A percentile compares a stretch with the other conserved stretches of the same genome.
phyloP scores from a whole-genome alignment of 1,140 invertebrate genomes.

The Anastrepha ludens region DNA sequence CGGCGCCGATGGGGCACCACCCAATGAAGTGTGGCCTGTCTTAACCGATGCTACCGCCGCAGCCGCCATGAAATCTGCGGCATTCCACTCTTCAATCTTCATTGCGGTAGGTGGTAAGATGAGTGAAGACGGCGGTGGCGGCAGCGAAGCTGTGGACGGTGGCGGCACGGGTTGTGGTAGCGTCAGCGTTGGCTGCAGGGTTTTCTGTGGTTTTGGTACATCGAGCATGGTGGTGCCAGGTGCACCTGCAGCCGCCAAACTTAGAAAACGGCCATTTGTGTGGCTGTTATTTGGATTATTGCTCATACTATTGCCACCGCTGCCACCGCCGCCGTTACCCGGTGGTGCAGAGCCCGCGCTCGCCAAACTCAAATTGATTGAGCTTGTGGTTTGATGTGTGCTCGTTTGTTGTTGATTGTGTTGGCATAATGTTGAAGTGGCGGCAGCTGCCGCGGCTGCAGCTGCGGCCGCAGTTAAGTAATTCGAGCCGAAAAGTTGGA shows the following conservation, averaged over 20 bases:
- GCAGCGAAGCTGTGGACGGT: conserved; percentile 55
- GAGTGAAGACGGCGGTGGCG: conserved; percentile 62
- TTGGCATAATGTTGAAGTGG: conserved; percentile 68
- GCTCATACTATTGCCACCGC: conserved; percentile 62
- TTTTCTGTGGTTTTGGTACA: conserved; percentile 44
- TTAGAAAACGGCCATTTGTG: conserved; percentile 66
- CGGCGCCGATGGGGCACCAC: neutral
- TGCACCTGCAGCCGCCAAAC: conserved; percentile 58
- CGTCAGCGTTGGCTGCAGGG: conserved; percentile 28
- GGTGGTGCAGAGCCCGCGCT: conserved; percentile 33
- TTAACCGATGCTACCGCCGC: conserved; percentile 3
- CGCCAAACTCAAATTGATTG: conserved; percentile 67
- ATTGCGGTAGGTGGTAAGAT: conserved; percentile 65
- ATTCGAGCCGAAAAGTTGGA: conserved; percentile 76
- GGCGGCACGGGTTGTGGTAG: conserved; percentile 55
- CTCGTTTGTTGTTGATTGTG: conserved; percentile 64
- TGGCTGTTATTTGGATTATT: conserved; percentile 56
- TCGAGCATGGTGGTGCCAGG: conserved; percentile 10
- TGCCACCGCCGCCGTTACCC: conserved; percentile 61
- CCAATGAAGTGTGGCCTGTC: neutral
- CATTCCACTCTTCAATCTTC: conserved; percentile 66
- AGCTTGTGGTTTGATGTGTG: conserved; percentile 65
- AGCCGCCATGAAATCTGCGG: conserved; percentile 39
- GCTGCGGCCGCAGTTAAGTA: conserved; percentile 72
- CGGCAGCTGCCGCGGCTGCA: conserved; percentile 75